phyloP scores from a whole-genome alignment of 53 echinoderm and acorn worm species.

The Holothuria scabra region DNA sequence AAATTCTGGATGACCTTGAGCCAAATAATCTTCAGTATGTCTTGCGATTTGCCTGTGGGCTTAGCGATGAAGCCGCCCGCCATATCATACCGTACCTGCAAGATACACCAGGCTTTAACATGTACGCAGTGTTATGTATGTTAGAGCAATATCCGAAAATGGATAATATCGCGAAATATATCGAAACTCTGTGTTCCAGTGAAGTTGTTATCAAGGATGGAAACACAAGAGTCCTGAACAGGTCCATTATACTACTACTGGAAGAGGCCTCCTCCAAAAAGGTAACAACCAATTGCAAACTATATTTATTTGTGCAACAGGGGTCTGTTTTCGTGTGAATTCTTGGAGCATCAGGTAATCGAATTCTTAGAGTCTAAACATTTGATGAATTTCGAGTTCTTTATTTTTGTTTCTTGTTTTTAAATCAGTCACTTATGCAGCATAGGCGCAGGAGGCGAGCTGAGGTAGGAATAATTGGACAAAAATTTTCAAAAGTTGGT shows the following conservation, averaged over 20 bases:
- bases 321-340: neutral
- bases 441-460: neutral
- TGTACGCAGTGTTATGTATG: conserved; percentile 30
- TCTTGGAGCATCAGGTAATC: neutral
- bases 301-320: conserved; percentile 23
- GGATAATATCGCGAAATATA: conserved; percentile 20
- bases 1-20: conserved; percentile 35
- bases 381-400: neutral
- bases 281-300: conserved; percentile 9
- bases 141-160: conserved; percentile 29
- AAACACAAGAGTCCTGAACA: conserved; percentile 22
- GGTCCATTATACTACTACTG: conserved; percentile 28
- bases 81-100: conserved; percentile 28
- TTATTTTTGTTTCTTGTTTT: neutral
- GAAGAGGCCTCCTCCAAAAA: conserved; percentile 33
- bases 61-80: conserved; percentile 30
- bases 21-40: conserved; percentile 25
- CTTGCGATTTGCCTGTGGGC: conserved; percentile 22
- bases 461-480: conserved; percentile 15
- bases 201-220: conserved; percentile 27
- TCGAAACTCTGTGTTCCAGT: conserved; percentile 32
- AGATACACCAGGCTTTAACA: conserved; percentile 27
- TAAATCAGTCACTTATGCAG: conserved; percentile 2
- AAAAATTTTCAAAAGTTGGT: neutral
- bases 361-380: conserved; percentile 24